phyloP scores from a whole-genome alignment of 2,888 invertebrate genomes.

The Cephonodes hylas region DNA sequence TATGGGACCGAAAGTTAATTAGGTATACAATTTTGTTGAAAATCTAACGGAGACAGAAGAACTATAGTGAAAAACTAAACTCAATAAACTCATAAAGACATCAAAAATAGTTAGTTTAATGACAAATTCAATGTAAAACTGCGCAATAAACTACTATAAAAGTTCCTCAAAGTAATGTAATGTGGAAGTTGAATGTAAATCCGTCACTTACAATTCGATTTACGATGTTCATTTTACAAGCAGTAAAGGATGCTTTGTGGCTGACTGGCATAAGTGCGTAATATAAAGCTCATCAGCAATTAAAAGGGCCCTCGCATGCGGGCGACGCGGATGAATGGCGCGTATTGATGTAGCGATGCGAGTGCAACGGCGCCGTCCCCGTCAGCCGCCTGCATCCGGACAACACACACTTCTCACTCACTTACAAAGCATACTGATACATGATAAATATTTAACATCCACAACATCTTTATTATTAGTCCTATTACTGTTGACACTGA shows the following conservation, averaged over 20 bases:
- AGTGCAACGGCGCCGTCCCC: conserved; percentile 34
- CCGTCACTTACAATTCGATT: neutral
- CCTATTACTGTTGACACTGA: neutral
- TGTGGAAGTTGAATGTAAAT: neutral
- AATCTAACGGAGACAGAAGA: no score
- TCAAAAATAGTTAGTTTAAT: no score
- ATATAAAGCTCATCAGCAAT: conserved; percentile 53
- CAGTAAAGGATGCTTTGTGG: conserved; percentile 17
- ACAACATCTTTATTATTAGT: neutral
- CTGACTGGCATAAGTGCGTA: conserved; percentile 32
- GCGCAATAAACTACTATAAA: no score
- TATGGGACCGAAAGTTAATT: neutral
- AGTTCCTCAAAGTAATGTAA: no score
- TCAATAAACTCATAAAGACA: no score
- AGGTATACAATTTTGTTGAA: neutral
- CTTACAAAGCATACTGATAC: conserved; percentile 11
- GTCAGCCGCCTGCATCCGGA: conserved; percentile 38
- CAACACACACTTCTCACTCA: conserved; percentile 18
- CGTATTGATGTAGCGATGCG: conserved; percentile 47
- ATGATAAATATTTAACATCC: conserved; percentile 4
- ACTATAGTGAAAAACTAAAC: no score
- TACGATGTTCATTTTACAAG: conserved; percentile 5
- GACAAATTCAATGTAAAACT: neutral
- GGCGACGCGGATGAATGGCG: conserved; percentile 52
- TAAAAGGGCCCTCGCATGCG: conserved; percentile 50